A percentile compares a stretch with the other conserved stretches of the same genome.
phyloP scores from a whole-genome alignment of 2,113 vertebrate genomes.

The Prionailurus viverrinus region DNA sequence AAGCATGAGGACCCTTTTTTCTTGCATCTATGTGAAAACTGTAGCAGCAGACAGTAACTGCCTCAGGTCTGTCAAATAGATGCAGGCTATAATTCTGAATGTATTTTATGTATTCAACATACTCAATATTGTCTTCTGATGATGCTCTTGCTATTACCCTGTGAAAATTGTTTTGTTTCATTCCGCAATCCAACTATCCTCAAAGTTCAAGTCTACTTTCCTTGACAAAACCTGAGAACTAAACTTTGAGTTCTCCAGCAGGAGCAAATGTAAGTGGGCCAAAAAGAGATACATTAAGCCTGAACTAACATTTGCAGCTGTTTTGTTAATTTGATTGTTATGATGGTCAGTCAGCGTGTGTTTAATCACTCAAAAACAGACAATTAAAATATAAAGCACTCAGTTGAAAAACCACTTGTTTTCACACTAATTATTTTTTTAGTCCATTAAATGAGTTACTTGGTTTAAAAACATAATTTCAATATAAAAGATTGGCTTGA shows the following conservation, averaged over 20 bases:
- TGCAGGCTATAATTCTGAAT: neutral
- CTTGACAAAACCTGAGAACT: constrained; percentile 13
- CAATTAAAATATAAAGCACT: constrained; percentile 59
- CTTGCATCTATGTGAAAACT: neutral
- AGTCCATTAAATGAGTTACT: constrained; percentile 20
- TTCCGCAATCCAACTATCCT: neutral
- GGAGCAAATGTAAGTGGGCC: constrained; percentile 33
- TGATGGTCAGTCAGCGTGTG: constrained; percentile 44
- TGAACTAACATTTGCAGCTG: constrained; percentile 44
- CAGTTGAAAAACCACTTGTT: constrained; percentile 40
- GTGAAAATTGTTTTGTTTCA: neutral
- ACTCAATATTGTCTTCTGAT: neutral
- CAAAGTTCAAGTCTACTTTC: constrained; percentile 15
- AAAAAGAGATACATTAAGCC: constrained; percentile 46
- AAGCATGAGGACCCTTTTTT: neutral
- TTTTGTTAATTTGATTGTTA: constrained; percentile 60
- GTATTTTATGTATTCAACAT: neutral
- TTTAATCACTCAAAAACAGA: constrained; percentile 67
- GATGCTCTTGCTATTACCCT: neutral
- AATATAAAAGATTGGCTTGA: neutral
- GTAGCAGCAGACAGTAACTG: neutral
- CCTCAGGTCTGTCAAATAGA: neutral
- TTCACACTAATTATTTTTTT: neutral
- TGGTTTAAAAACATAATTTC: constrained; percentile 45
- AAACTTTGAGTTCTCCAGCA: constrained; percentile 14